Conservation (phyloP, 1,140 invertebrate genomes). For the Asobara japonica region DNA sequence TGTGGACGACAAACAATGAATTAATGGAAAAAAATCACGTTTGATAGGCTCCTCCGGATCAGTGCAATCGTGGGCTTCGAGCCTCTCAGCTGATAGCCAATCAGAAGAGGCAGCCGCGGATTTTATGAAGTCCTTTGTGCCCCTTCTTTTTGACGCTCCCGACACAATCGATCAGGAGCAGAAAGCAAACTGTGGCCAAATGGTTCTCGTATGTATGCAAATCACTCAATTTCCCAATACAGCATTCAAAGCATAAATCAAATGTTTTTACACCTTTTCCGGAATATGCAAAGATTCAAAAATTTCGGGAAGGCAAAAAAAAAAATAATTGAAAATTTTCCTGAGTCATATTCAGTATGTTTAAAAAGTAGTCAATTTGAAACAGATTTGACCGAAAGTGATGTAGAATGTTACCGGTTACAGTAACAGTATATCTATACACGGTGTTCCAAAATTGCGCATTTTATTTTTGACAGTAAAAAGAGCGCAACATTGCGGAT, state of each 20-base stretch:
- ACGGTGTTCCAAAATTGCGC: too few relatives aligned
- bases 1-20: too few relatives aligned
- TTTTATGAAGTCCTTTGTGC: constrained; percentile 80
- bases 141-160: constrained; percentile 73
- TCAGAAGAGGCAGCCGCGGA: constrained; percentile 75
- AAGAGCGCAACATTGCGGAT: too few relatives aligned
- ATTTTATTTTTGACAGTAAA: too few relatives aligned
- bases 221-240: constrained; percentile 1
- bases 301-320: not conserved
- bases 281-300: not conserved
- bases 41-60: constrained; percentile 73
- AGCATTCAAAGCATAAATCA: too few relatives aligned
- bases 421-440: too few relatives aligned
- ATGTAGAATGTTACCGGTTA: too few relatives aligned
- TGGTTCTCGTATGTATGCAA: constrained; percentile 65
- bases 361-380: too few relatives aligned
- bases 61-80: constrained; percentile 78
- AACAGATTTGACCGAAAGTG: too few relatives aligned
- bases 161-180: constrained; percentile 70
- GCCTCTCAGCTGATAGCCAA: constrained; percentile 76
- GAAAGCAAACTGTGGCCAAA: constrained; percentile 75
- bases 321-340: constrained; percentile 17
- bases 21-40: not conserved
- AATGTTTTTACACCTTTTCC: not conserved
- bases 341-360: too few relatives aligned